Conservation (phyloP, 2,797 vertebrate genomes). For the Gymnoscopelus braueri region DNA sequence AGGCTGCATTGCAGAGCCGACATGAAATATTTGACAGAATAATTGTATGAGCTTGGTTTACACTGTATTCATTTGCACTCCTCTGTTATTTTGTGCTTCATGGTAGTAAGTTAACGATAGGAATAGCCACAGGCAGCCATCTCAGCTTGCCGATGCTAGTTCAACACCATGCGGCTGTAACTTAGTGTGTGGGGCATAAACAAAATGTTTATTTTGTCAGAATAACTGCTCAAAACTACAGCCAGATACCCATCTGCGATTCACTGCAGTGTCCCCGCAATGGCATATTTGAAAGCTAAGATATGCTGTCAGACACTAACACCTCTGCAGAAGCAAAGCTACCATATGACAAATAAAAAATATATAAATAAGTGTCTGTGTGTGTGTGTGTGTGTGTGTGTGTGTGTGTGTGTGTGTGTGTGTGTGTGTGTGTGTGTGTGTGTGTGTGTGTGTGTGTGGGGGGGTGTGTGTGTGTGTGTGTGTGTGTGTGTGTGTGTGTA, state of each 20-base stretch:
- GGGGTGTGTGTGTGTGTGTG: slow-evolving; percentile 2
- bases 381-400: not conserved
- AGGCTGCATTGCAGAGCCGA: not conserved
- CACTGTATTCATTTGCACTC: not conserved
- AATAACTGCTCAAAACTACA: slow-evolving; percentile 4
- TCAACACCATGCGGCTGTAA: not conserved
- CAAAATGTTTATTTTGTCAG: not conserved
- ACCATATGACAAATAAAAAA: slow-evolving; percentile 37
- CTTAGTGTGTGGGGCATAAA: not conserved
- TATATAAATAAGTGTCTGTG: slow-evolving; percentile 35
- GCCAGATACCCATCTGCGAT: slow-evolving; percentile 5
- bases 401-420: slow-evolving; percentile 7
- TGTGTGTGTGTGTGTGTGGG: not conserved
- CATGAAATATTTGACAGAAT: not conserved
- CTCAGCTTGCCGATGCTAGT: not conserved
- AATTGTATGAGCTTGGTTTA: not conserved
- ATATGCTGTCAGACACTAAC: slow-evolving; percentile 32
- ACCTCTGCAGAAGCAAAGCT: slow-evolving; percentile 25
- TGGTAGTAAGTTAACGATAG: not conserved
- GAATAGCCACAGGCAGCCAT: not conserved
- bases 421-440: slow-evolving; percentile 4
- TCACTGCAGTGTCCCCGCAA: slow-evolving; percentile 6
- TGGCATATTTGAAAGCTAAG: slow-evolving; percentile 25
- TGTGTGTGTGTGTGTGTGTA: not conserved
- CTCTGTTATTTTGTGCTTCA: not conserved